phyloP scores from a whole-genome alignment of 2,797 vertebrate species.

The Pangasius mekongensis region DNA sequence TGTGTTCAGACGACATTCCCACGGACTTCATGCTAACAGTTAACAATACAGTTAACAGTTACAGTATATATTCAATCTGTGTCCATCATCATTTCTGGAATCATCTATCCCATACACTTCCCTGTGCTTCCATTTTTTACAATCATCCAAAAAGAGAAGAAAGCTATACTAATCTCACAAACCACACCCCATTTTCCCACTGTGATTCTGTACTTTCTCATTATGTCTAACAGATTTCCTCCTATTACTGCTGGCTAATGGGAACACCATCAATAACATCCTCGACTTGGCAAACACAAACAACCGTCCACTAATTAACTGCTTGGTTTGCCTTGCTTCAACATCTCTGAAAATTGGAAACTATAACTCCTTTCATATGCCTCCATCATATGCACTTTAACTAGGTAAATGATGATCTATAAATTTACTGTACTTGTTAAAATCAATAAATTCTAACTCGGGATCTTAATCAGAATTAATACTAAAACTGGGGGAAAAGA shows the following conservation, averaged over 20 bases:
- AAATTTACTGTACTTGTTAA: neutral
- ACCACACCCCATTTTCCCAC: neutral
- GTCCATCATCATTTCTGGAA: neutral
- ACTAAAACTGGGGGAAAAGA: too few relatives aligned
- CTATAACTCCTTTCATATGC: neutral
- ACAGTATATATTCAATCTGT: neutral
- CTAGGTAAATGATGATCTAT: neutral
- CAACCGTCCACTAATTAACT: neutral
- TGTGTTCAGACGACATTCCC: neutral
- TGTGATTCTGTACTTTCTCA: neutral
- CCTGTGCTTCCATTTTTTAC: neutral
- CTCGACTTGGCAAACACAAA: neutral
- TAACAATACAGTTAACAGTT: too few relatives aligned
- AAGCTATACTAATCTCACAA: neutral
- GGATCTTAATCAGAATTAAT: too few relatives aligned
- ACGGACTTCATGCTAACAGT: neutral
- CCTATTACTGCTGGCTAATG: neutral
- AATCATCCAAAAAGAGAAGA: neutral
- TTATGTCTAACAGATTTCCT: neutral
- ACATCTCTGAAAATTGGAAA: neutral
- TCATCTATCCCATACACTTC: too few relatives aligned
- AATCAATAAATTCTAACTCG: neutral
- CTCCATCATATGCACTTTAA: neutral
- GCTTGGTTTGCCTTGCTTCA: neutral
- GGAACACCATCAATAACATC: neutral